Evolutionary conservation across 2,113 vertebrate genomes (phyloP).

Genomic region (Seriola rivoliana): DNA sequence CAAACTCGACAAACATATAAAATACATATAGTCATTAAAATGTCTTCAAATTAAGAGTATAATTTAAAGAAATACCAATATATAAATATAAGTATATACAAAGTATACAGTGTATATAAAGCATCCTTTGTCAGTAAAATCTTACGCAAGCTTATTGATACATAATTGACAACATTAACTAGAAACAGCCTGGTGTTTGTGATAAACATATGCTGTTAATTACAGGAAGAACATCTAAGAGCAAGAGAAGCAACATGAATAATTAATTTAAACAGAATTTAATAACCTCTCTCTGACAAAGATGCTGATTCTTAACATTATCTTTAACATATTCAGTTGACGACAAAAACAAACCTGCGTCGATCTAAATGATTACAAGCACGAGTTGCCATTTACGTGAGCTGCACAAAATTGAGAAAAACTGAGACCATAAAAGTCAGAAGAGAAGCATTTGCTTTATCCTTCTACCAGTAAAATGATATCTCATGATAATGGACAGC

Average conservation of each 20-base stretch:
- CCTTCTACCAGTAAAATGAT: neutral
- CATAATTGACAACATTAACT: no score
- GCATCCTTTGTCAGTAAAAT: neutral
- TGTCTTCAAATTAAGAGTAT: no score
- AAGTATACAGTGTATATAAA: neutral
- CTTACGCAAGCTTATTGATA: no score
- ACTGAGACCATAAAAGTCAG: neutral
- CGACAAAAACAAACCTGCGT: neutral
- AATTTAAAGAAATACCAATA: neutral
- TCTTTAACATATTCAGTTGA: neutral
- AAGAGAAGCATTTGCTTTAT: neutral
- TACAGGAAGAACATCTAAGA: no score
- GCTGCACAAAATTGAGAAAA: neutral
- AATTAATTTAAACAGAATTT: no score
- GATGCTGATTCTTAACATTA: neutral
- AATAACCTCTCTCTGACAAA: neutral
- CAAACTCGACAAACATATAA: neutral
- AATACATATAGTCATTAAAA: neutral
- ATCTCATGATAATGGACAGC: neutral
- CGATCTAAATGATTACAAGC: neutral
- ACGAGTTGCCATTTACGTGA: neutral
- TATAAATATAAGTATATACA: no score
- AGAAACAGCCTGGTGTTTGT: neutral
- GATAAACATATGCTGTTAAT: neutral
- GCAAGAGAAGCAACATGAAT: no score